These are phyloP conservation scores for Paragorgia papillata DNA, from an alignment of 92 coral and sea anemone species.

Conservation along the genomic window DNA sequence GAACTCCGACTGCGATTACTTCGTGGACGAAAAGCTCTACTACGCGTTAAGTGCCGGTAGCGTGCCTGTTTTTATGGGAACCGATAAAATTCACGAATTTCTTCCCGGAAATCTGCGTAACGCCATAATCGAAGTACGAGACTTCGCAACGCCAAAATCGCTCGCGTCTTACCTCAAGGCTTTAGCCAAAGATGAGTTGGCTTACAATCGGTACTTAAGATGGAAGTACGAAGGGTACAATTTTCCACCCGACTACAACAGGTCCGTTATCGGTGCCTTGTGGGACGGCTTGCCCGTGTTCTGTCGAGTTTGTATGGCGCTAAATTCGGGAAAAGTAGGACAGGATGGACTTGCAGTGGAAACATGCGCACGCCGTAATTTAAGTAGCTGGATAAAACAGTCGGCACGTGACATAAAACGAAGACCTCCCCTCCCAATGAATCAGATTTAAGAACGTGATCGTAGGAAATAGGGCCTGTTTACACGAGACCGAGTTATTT, in stretches of 20 bases:
- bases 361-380: background rate
- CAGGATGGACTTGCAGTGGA: slow-evolving; percentile 12
- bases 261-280: background rate
- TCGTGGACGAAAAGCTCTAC: slow-evolving; percentile 63
- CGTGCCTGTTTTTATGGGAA: slow-evolving; percentile 72
- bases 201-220: slow-evolving; percentile 54
- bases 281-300: slow-evolving; percentile 30
- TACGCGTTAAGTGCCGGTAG: slow-evolving; percentile 70
- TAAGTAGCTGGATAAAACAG: background rate
- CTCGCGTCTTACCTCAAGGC: slow-evolving; percentile 61
- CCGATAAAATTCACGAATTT: slow-evolving; percentile 64
- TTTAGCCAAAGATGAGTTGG: slow-evolving; percentile 55
- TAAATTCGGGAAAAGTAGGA: background rate
- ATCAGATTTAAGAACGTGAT: no score
- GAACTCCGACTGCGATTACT: slow-evolving; percentile 75
- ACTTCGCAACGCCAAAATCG: slow-evolving; percentile 54
- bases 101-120: slow-evolving; percentile 57
- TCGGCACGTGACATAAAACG: no score
- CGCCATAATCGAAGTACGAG: slow-evolving; percentile 61
- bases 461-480: no score
- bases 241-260: slow-evolving; percentile 5
- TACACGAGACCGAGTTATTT: no score
- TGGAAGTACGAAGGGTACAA: slow-evolving; percentile 67
- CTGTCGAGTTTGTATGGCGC: slow-evolving; percentile 31
- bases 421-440: no score